Base-by-base conservation (phyloP, 2,113 vertebrate species). In the Cettia cetti region DNA sequence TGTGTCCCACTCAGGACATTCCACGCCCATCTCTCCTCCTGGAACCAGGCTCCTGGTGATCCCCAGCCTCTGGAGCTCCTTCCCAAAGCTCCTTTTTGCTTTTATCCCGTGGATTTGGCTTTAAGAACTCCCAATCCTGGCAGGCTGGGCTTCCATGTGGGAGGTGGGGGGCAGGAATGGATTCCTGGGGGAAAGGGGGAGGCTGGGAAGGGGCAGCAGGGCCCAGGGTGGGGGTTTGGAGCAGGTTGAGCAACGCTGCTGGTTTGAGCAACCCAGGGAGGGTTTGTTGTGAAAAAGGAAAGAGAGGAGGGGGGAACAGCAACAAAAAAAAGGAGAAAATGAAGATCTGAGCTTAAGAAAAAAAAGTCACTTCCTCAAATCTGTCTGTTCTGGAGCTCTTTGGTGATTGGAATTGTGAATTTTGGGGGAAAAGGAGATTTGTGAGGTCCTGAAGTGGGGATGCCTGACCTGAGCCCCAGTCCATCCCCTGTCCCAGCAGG, bases 251-350 rank as follows among this genome's bases (percentile, higher is more conserved):
- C 91, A 96, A 92, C 1, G 56, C 79, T 49, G 63, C 15, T 50
- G 13, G 4, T 59, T 97, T 91, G 27, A 92, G 95, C 94, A 95
- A 94, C 76, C 30, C 52, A 2, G 53, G 89, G 68, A 1, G 63
- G 82, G 82, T 80, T 49, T 63, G 80, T 92, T 93, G 91, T 90
- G 91, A 56, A 92, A 97, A 86, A 88, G 68, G 70, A 10, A 30
- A 66, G 52, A 42, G 49, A 9, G 28, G 2, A 49, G 50, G 63
- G 64, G 30, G 28, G 30, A 23, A 8, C 13, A 30, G 1, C 9
- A 4, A 7, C 4, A n/a, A 2, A 28, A 37, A 47, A n/a, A 66
- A 20, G 21, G 31, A 33, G 28, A 40, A 88, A 94, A 7, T 31
- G 11, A 19, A 87, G 61, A 60, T 52, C 11, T 40, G 82, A 61